Evolutionary conservation across 2,888 invertebrate genomes (phyloP).

Genomic region (Argyresthia goedartella): DNA sequence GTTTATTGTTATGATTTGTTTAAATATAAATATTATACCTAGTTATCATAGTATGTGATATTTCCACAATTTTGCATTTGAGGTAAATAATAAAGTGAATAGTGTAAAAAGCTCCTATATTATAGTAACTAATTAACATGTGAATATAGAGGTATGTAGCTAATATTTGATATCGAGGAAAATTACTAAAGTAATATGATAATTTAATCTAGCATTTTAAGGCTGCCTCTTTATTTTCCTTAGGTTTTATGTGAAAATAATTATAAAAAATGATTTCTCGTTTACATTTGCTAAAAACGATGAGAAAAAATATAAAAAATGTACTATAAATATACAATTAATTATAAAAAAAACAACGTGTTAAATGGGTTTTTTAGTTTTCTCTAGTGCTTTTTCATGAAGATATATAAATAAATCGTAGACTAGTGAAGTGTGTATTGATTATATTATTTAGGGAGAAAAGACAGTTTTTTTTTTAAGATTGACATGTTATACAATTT

Average conservation of each 20-base stretch:
- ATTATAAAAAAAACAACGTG: background rate
- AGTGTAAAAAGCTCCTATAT: constrained; percentile 12
- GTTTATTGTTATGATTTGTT: background rate
- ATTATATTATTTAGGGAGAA: too few species aligned
- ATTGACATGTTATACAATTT: too few species aligned
- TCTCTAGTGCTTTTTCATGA: background rate
- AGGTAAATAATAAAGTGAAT: constrained; percentile 6
- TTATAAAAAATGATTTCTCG: background rate
- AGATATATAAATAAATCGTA: too few species aligned
- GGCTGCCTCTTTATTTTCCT: background rate
- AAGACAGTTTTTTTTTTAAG: too few species aligned
- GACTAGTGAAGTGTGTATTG: too few species aligned
- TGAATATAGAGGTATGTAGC: background rate
- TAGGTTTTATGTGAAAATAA: background rate
- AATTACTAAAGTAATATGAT: constrained; percentile 1
- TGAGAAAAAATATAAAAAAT: background rate
- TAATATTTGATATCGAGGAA: background rate
- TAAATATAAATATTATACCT: background rate
- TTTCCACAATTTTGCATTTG: constrained; percentile 11
- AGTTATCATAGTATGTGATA: constrained; percentile 1
- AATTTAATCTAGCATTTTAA: background rate
- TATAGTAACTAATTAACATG: constrained; percentile 6
- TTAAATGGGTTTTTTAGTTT: background rate
- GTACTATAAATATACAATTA: background rate
- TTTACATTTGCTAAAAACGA: constrained; percentile 5